phyloP scores from a whole-genome alignment of 2,113 vertebrate genomes.

The Pygathrix nemaeus region DNA sequence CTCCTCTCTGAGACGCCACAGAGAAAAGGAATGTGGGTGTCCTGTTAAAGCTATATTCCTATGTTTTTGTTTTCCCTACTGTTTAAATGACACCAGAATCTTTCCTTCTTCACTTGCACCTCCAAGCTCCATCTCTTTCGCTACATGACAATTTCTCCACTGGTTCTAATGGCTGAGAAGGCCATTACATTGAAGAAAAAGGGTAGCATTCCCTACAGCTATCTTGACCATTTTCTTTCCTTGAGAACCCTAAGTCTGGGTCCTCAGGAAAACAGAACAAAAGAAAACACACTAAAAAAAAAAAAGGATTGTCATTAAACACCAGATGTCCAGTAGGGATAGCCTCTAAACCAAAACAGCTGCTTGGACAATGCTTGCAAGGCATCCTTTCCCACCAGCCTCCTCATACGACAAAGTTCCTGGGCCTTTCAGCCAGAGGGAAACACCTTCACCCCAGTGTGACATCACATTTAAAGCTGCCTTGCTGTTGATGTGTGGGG shows the following conservation, averaged over 20 bases:
- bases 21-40: not conserved
- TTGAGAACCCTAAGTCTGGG: not conserved
- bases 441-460: not conserved
- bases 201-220: not conserved
- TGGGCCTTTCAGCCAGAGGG: not conserved
- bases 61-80: not conserved
- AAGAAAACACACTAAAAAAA: not conserved
- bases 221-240: not conserved
- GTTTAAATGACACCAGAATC: not conserved
- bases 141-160: accelerated
- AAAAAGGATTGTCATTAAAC: not conserved
- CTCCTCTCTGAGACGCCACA: not conserved
- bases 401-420: not conserved
- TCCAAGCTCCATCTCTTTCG: not conserved
- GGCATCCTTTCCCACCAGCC: not conserved
- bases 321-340: conserved; percentile 37
- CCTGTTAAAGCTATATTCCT: not conserved
- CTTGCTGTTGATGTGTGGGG: not conserved
- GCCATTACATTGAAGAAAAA: not conserved
- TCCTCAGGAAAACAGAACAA: conserved; percentile 36
- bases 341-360: not conserved
- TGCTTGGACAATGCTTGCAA: not conserved
- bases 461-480: not conserved
- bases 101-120: not conserved
- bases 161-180: not conserved